These are phyloP conservation scores for Paralichthys olivaceus DNA, from an alignment of 2,113 vertebrate species.

Conservation along the genomic window DNA sequence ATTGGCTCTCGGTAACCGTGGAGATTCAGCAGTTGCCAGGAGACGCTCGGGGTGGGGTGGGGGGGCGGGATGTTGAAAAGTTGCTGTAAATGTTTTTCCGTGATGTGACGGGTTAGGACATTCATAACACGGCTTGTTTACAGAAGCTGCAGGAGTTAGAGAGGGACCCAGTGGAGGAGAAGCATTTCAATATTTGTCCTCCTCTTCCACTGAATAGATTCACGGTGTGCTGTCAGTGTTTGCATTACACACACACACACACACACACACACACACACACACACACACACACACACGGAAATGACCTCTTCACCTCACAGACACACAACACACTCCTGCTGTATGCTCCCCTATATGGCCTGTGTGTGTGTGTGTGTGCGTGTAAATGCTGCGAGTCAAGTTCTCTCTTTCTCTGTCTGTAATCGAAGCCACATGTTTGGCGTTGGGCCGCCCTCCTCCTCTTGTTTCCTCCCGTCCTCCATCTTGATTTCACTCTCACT, in stretches of 20 bases:
- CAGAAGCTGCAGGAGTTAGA: too few species aligned
- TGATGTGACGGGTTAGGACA: neutral
- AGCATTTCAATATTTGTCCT: conserved; percentile 67
- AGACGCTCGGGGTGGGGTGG: neutral
- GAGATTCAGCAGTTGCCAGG: conserved; percentile 7
- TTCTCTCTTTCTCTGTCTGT: conserved; percentile 19
- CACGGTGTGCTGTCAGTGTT: conserved; percentile 30
- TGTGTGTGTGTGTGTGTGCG: neutral
- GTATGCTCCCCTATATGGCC: neutral
- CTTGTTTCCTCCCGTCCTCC: conserved; percentile 28
- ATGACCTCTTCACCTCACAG: conserved; percentile 13
- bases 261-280: conserved; percentile 24
- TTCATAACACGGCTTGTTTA: too few species aligned
- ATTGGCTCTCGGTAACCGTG: neutral
- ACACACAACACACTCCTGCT: conserved; percentile 24
- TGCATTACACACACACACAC: conserved; percentile 23
- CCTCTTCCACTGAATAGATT: conserved; percentile 16
- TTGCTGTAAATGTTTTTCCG: conserved; percentile 13
- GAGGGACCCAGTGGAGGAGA: neutral
- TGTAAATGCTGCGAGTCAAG: conserved; percentile 7
- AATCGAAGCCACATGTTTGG: conserved; percentile 60
- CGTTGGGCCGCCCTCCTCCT: neutral
- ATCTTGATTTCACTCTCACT: conserved; percentile 52
- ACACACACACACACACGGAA: conserved; percentile 24
- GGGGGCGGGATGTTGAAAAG: neutral